A percentile compares a stretch with the other conserved stretches of the same genome.
Conservation (phyloP, 2,113 vertebrate genomes). For the Neotoma lepida region DNA sequence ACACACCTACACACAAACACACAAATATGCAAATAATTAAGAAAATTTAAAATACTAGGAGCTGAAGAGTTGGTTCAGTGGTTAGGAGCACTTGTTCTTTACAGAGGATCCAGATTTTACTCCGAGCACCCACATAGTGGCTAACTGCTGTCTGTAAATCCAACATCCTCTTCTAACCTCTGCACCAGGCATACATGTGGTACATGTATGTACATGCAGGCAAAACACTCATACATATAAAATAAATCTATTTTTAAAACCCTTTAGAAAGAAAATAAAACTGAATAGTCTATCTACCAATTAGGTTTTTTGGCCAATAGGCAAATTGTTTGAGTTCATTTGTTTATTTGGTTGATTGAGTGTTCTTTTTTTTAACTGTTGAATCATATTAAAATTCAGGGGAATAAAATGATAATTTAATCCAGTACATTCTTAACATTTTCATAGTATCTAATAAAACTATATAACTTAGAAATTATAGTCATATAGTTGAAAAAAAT, state of each 20-base stretch:
- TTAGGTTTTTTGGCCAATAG: background rate
- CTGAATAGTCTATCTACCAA: slow-evolving; percentile 25
- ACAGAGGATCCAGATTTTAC: background rate
- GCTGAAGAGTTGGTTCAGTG: background rate
- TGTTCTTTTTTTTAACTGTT: background rate
- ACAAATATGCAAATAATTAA: background rate
- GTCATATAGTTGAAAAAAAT: background rate
- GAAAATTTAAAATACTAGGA: background rate
- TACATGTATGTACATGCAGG: background rate
- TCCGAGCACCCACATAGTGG: background rate
- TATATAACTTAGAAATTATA: slow-evolving; percentile 34
- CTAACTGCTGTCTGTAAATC: background rate
- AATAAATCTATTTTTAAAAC: background rate
- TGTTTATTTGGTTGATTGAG: background rate
- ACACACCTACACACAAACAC: background rate
- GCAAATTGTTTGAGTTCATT: background rate
- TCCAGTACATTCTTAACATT: slow-evolving; percentile 26
- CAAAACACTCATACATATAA: background rate
- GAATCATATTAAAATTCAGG: background rate
- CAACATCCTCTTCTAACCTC: background rate
- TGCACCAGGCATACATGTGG: background rate
- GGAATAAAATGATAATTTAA: slow-evolving; percentile 44
- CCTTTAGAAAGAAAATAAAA: background rate
- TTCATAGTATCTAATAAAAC: slow-evolving; percentile 38
- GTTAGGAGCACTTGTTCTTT: background rate